Percentiles rank a stretch among this genome's conserved stretches.
Evolutionary conservation across 2,888 invertebrate species (phyloP).

Genomic region (Halictus ligatus): DNA sequence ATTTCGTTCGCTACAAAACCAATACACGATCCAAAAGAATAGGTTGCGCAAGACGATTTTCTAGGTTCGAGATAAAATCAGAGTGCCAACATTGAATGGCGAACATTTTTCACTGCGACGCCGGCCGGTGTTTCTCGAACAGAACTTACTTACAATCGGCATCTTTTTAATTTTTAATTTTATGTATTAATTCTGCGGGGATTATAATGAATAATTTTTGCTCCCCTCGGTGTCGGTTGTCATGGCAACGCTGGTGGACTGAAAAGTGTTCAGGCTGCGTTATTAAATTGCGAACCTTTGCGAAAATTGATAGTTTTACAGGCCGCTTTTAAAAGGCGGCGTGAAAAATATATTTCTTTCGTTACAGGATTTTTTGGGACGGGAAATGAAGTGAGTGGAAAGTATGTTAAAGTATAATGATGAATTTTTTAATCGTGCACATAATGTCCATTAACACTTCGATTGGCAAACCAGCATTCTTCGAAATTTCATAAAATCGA

Average conservation of each 20-base stretch:
- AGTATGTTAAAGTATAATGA: not conserved
- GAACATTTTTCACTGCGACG: not conserved
- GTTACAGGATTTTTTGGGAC: not conserved
- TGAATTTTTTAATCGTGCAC: not conserved
- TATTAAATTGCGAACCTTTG: not conserved
- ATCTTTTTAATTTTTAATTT: not conserved
- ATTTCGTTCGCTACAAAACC: not conserved
- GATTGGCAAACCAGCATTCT: too few species aligned
- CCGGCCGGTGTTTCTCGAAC: not conserved
- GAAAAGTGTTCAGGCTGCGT: not conserved
- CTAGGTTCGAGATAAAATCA: too few species aligned
- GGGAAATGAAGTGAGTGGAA: not conserved
- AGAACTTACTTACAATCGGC: not conserved
- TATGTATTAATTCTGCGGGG: not conserved
- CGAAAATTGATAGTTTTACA: not conserved
- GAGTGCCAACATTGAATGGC: too few species aligned
- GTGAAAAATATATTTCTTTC: not conserved
- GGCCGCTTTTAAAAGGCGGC: not conserved
- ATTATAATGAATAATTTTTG: not conserved
- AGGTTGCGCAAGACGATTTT: not conserved
- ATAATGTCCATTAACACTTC: not conserved
- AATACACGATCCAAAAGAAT: not conserved
- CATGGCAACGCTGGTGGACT: not conserved
- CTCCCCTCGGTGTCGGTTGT: not conserved
- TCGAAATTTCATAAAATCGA: too few species aligned